Evolutionary conservation across 2,113 vertebrate species (phyloP).

Genomic region (Bambusicola thoracicus): DNA sequence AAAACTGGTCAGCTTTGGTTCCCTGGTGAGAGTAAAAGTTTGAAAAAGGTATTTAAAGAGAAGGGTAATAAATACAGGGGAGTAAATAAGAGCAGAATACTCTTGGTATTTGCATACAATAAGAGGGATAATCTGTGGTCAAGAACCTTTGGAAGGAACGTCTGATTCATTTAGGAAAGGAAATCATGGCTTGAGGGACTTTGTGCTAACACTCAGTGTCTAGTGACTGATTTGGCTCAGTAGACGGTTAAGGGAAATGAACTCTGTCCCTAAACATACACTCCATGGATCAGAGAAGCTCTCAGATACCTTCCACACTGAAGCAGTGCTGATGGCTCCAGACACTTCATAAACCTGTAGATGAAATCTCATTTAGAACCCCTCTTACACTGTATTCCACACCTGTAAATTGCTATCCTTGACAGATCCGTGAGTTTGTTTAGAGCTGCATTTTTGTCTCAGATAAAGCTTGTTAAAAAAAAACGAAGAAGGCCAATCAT

Average conservation of each 20-base stretch:
- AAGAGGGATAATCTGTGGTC: not conserved
- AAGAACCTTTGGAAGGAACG: not conserved
- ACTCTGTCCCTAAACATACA: not conserved
- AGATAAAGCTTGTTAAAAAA: not conserved
- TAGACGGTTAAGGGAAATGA: not conserved
- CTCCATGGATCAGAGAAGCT: not conserved
- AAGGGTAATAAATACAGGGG: not conserved
- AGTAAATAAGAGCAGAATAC: not conserved
- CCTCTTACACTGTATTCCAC: not conserved
- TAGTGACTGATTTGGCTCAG: not conserved
- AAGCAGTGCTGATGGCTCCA: fast-evolving
- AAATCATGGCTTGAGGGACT: not conserved
- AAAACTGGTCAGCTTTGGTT: not conserved
- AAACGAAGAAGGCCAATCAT: not conserved
- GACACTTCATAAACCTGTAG: not conserved
- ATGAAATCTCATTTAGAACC: not conserved
- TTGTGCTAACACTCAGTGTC: not conserved
- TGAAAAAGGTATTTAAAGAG: not conserved
- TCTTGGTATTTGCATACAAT: not conserved
- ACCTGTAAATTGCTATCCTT: not conserved
- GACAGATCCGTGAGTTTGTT: not conserved
- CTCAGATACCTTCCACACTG: not conserved
- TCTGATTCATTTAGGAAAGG: not conserved
- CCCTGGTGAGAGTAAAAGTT: not conserved
- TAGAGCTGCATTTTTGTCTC: not conserved